Conservation (phyloP, 2,113 vertebrate species). For the Erpornis zantholeuca region DNA sequence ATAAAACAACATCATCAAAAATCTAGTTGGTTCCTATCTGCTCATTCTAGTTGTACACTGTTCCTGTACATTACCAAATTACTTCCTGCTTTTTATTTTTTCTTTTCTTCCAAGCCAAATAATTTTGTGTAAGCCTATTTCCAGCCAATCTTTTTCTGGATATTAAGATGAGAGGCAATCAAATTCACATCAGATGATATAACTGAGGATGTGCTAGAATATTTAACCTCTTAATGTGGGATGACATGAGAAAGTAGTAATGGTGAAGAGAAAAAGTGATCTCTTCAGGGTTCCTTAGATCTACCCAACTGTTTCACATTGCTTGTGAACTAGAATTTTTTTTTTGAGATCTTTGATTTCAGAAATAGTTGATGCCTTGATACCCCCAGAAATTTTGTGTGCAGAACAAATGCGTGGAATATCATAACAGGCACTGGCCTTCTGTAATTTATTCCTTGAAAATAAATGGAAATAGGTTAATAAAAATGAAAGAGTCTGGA, state of each 20-base stretch:
- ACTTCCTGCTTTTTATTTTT: not conserved
- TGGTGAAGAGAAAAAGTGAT: not conserved
- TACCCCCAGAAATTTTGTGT: not conserved
- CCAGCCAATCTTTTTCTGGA: not conserved
- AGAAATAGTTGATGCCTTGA: not conserved
- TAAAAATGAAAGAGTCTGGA: not conserved
- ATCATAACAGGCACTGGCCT: accelerated
- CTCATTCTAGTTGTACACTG: not conserved
- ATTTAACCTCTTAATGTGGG: not conserved
- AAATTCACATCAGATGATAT: not conserved
- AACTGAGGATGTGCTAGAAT: not conserved
- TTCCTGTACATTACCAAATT: not conserved
- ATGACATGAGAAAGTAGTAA: not conserved
- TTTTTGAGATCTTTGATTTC: not conserved
- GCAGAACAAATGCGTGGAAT: not conserved
- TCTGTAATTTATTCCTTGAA: not conserved
- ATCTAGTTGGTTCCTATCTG: not conserved
- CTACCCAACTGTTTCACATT: not conserved
- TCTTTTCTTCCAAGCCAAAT: not conserved
- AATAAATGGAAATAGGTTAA: not conserved
- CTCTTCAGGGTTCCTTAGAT: not conserved
- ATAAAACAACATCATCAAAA: not conserved
- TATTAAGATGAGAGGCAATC: not conserved
- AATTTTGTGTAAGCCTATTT: not conserved
- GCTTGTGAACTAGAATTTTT: not conserved